A percentile compares a stretch with the other conserved stretches of the same genome.
These are phyloP conservation scores for Mormyrus proboscirostris DNA, from an alignment of 2,797 vertebrate species.

Conservation along the genomic window DNA sequence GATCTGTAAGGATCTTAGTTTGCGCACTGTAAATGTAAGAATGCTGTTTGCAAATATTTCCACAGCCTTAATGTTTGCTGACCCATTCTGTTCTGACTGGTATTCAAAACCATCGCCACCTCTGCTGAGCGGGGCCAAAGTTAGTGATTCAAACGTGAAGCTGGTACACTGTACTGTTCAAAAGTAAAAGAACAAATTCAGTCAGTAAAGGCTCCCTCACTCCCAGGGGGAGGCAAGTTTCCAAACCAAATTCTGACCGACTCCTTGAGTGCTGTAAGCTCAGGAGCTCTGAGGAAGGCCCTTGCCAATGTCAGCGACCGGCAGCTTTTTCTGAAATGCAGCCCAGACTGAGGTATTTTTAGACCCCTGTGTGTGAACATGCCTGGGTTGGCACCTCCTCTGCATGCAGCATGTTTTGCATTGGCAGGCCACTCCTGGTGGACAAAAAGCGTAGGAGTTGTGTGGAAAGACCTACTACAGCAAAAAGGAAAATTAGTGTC, in stretches of 20 bases:
- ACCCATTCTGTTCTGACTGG: not conserved
- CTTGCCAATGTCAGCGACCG: not conserved
- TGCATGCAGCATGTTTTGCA: not conserved
- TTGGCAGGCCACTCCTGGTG: not conserved
- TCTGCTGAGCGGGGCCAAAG: not conserved
- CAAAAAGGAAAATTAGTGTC: slow-evolving; percentile 9
- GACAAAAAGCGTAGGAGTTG: not conserved
- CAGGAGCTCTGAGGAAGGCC: not conserved
- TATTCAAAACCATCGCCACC: not conserved
- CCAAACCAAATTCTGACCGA: not conserved
- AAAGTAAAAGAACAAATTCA: not conserved
- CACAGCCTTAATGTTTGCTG: not conserved
- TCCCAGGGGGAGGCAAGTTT: not conserved
- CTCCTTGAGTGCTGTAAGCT: not conserved
- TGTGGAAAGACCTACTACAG: not conserved
- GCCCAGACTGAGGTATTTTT: not conserved
- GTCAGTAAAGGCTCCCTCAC: not conserved
- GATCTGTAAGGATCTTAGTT: not conserved
- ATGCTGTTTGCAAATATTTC: not conserved
- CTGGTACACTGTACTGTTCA: not conserved
- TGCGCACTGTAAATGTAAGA: not conserved
- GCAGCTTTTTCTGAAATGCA: slow-evolving; percentile 8
- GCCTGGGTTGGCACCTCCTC: not conserved
- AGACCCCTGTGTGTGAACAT: not conserved
- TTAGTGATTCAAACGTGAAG: not conserved